Evolutionary conservation across 2,113 vertebrate species (phyloP).

Genomic region (Catagonus wagneri): DNA sequence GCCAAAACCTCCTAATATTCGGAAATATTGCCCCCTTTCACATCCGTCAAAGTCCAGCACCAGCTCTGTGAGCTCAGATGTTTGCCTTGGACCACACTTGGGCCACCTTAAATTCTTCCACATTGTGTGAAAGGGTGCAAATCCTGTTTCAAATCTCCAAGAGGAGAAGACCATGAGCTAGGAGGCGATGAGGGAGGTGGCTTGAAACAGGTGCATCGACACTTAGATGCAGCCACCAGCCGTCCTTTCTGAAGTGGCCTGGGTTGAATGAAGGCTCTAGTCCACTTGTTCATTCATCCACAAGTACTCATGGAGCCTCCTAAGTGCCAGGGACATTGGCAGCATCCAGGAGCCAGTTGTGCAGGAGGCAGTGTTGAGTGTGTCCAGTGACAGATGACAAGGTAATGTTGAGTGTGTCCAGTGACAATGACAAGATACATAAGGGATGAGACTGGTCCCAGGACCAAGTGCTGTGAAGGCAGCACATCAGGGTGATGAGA

Average conservation of each 20-base stretch:
- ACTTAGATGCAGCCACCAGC: background rate
- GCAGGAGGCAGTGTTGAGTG: background rate
- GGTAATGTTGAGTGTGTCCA: background rate
- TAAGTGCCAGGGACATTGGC: rapidly evolving
- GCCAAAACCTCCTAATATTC: background rate
- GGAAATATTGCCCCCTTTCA: rapidly evolving
- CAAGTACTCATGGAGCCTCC: background rate
- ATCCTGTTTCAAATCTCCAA: background rate
- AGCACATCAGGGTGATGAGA: background rate
- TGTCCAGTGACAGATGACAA: background rate
- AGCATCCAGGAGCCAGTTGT: rapidly evolving
- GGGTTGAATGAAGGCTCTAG: rapidly evolving
- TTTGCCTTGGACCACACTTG: background rate
- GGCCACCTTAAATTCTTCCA: background rate
- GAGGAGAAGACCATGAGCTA: background rate
- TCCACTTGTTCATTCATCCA: background rate
- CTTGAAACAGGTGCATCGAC: background rate
- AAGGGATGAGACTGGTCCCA: background rate
- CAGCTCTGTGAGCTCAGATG: background rate
- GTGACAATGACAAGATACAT: background rate
- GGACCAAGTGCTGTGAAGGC: background rate
- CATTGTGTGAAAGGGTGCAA: background rate
- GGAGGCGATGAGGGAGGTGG: background rate
- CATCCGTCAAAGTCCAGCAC: rapidly evolving
- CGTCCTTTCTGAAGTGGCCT: background rate